Evolutionary conservation across 2,113 vertebrate species (phyloP).

Genomic region (Nasalis larvatus): DNA sequence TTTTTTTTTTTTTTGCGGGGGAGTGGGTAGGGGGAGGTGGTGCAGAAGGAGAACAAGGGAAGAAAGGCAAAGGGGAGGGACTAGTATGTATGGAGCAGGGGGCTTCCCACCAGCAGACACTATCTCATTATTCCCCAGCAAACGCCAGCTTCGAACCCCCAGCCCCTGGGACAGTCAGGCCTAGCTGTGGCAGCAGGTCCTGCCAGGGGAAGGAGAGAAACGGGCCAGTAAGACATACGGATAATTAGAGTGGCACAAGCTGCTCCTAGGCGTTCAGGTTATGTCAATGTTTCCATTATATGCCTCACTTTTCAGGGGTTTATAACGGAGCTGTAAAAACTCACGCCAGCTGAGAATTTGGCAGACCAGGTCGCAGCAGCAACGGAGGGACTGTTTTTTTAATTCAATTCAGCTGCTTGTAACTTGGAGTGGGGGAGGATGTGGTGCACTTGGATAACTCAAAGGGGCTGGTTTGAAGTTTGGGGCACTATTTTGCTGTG

Average conservation of each 20-base stretch:
- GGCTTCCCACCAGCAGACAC: slow-evolving; percentile 60
- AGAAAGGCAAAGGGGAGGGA: slow-evolving; percentile 59
- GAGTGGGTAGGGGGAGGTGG: slow-evolving; percentile 13
- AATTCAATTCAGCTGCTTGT: slow-evolving; percentile 72
- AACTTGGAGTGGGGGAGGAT: background rate
- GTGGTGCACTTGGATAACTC: background rate
- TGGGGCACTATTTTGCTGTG: background rate
- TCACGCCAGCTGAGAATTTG: slow-evolving; percentile 78
- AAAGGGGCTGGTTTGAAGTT: background rate
- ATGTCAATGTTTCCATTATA: slow-evolving; percentile 85
- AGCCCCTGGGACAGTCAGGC: background rate
- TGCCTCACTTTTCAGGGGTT: slow-evolving; percentile 74
- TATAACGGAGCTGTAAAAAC: slow-evolving; percentile 81
- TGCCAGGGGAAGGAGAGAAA: slow-evolving; percentile 47
- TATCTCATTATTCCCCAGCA: slow-evolving; percentile 55
- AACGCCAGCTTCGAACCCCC: background rate
- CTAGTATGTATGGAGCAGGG: slow-evolving; percentile 59
- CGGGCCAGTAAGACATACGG: slow-evolving; percentile 53
- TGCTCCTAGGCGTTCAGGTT: slow-evolving; percentile 77
- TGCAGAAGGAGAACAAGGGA: slow-evolving; percentile 60
- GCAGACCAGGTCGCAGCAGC: slow-evolving; percentile 57
- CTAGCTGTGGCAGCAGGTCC: background rate
- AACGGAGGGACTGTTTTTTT: slow-evolving; percentile 57
- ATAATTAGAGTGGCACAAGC: slow-evolving; percentile 65
- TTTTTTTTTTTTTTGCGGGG: slow-evolving; percentile 53